phyloP scores from a whole-genome alignment of 2,797 vertebrate species.

The Martes flavigula region DNA sequence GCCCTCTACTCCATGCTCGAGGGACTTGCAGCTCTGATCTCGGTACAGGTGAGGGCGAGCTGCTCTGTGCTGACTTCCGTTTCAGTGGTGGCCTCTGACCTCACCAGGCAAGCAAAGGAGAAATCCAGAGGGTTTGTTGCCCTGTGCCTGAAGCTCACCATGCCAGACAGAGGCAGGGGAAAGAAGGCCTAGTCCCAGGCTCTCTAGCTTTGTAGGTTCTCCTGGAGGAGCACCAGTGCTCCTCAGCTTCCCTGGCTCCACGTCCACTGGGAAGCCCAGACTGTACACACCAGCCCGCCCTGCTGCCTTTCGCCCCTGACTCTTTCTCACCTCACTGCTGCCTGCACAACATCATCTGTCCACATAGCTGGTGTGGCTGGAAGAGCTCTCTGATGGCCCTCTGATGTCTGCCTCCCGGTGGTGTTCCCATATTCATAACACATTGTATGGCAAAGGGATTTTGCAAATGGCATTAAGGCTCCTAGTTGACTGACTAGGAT shows the following conservation, averaged over 20 bases:
- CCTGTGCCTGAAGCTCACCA: background rate
- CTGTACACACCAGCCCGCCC: background rate
- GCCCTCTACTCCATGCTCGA: fast-evolving
- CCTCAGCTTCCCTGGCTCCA: fast-evolving
- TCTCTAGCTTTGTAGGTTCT: background rate
- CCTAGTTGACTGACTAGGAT: background rate
- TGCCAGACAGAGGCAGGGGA: background rate
- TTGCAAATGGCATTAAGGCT: background rate
- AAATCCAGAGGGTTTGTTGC: background rate
- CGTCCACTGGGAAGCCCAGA: background rate
- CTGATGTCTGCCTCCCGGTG: background rate
- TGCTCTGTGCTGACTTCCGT: fast-evolving
- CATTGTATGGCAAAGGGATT: too few species aligned
- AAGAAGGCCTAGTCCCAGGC: background rate
- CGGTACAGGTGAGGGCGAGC: background rate
- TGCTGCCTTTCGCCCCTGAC: background rate
- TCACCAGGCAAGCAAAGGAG: background rate
- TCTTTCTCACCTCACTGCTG: fast-evolving
- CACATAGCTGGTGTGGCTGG: too few species aligned
- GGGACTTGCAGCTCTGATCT: background rate
- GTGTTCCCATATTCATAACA: background rate
- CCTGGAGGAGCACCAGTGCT: too few species aligned
- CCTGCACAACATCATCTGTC: background rate
- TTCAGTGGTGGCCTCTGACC: background rate
- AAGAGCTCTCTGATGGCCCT: background rate